phyloP scores from a whole-genome alignment of 30 jellyfish, hydroid and myxozoan species.

The Turritopsis rubra region DNA sequence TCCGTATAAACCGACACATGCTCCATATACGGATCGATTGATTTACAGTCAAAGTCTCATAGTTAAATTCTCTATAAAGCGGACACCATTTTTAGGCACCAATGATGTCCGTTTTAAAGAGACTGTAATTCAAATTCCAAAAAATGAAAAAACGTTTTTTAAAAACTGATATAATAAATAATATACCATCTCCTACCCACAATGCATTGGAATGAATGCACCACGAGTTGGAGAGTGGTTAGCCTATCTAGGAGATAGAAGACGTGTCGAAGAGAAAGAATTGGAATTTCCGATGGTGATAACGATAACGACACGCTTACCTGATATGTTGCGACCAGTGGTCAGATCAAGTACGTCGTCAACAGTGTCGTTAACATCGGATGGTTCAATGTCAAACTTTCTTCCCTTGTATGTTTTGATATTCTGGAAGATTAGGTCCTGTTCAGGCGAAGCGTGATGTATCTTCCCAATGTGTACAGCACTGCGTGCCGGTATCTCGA shows the following conservation, averaged over 20 bases:
- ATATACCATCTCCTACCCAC: too few species aligned
- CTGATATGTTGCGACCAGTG: constrained; percentile 21
- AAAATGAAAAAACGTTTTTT: too few species aligned
- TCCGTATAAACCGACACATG: too few species aligned
- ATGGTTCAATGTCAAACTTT: constrained; percentile 3
- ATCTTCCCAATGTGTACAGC: background rate
- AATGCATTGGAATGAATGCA: too few species aligned
- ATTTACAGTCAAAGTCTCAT: too few species aligned
- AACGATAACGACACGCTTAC: constrained; percentile 12
- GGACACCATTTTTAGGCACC: too few species aligned
- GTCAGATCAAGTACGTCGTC: constrained; percentile 19
- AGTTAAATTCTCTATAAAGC: too few species aligned
- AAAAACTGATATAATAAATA: too few species aligned
- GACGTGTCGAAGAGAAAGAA: background rate
- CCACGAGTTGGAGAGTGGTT: too few species aligned
- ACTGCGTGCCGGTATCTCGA: background rate
- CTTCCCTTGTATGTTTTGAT: constrained; percentile 9
- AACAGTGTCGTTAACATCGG: constrained; percentile 8
- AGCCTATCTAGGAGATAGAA: background rate
- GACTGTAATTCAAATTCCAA: too few species aligned
- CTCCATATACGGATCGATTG: too few species aligned
- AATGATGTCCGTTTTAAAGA: too few species aligned
- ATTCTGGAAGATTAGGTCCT: background rate
- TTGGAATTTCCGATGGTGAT: background rate
- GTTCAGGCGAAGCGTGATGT: constrained; percentile 14